Conservation (phyloP, 2,113 vertebrate species). For the Ceuthmochares aereus region DNA sequence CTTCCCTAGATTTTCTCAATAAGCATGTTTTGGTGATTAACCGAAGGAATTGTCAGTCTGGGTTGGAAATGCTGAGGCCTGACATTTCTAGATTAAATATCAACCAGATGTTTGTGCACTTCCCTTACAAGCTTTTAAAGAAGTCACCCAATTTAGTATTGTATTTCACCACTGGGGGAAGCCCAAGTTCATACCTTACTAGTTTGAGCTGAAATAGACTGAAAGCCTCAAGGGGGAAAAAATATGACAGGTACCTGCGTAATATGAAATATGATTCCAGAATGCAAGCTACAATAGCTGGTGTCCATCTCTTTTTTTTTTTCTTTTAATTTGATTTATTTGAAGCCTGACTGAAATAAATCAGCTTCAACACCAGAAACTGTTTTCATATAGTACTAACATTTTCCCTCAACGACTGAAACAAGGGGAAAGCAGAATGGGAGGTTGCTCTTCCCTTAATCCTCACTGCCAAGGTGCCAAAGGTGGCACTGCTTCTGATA, state of each 20-base stretch:
- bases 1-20: slow-evolving; percentile 40
- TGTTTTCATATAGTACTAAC: slow-evolving; percentile 5
- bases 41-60: slow-evolving; percentile 42
- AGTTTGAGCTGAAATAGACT: background rate
- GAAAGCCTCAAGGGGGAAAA: background rate
- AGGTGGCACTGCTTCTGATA: background rate
- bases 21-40: slow-evolving; percentile 21
- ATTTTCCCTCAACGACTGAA: slow-evolving; percentile 8
- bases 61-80: slow-evolving; percentile 55
- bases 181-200: background rate
- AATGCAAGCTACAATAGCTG: background rate
- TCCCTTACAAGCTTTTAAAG: slow-evolving; percentile 27
- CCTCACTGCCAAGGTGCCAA: background rate
- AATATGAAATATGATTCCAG: background rate
- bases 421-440: background rate
- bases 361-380: background rate
- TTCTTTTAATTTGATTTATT: background rate
- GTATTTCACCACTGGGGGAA: slow-evolving; percentile 34
- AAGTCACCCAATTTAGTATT: slow-evolving; percentile 1
- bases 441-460: background rate
- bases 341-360: background rate
- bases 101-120: slow-evolving; percentile 46
- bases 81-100: slow-evolving; percentile 68
- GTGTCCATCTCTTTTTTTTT: background rate
- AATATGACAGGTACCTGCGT: background rate